A percentile compares a stretch with the other conserved stretches of the same genome.
Evolutionary conservation across 2,113 vertebrate species (phyloP).

Genomic region (Oreochromis niloticus): DNA sequence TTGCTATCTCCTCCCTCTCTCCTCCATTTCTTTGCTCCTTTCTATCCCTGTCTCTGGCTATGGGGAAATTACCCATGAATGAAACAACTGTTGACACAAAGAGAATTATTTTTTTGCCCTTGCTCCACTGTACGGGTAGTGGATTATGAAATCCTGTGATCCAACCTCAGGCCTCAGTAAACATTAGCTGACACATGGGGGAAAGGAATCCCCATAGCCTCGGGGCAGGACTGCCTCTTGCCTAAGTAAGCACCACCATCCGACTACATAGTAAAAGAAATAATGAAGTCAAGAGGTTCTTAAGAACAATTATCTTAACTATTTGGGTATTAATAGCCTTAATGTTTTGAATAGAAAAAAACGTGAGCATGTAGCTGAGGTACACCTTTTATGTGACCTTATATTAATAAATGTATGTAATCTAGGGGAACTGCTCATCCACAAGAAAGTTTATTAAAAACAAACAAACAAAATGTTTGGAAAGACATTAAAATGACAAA

Average conservation of each 20-base stretch:
- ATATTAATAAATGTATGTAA: not conserved
- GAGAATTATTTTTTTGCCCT: slow-evolving; percentile 62
- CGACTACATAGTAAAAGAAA: slow-evolving; percentile 33
- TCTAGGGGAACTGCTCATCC: not conserved
- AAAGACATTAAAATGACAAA: not conserved
- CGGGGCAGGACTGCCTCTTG: slow-evolving; percentile 49
- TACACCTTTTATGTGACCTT: not conserved
- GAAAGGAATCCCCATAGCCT: slow-evolving; percentile 70
- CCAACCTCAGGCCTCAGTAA: slow-evolving; percentile 65
- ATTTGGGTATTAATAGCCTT: slow-evolving; percentile 26
- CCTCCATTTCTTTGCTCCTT: slow-evolving; percentile 1
- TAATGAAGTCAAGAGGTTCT: slow-evolving; percentile 48
- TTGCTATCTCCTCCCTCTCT: slow-evolving; percentile 10
- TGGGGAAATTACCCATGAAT: slow-evolving; percentile 68
- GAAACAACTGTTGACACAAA: slow-evolving; percentile 73
- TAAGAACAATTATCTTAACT: slow-evolving; percentile 50
- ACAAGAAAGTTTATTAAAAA: not conserved
- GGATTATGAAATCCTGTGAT: slow-evolving; percentile 72
- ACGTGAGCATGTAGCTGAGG: not conserved
- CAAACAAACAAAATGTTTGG: not conserved
- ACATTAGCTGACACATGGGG: slow-evolving; percentile 73
- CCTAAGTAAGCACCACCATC: slow-evolving; percentile 47
- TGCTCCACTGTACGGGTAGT: slow-evolving; percentile 47
- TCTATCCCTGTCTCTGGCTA: slow-evolving; percentile 20
- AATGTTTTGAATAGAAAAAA: not conserved